phyloP scores from a whole-genome alignment of 1,140 invertebrate species.

The Archegozetes longisetosus region DNA sequence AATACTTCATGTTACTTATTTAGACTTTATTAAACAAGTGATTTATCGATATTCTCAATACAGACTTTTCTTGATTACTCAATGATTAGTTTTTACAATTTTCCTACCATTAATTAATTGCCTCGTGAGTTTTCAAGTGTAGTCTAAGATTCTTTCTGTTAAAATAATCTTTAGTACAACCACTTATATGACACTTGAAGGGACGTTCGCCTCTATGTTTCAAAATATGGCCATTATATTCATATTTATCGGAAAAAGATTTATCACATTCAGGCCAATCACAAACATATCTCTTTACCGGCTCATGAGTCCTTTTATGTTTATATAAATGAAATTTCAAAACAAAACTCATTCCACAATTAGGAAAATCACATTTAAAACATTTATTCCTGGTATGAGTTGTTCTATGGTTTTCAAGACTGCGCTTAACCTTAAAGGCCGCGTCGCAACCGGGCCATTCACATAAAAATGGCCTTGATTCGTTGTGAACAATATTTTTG shows the following conservation, averaged over 20 bases:
- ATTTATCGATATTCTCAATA: too few relatives aligned
- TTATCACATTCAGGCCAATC: conserved; percentile 82
- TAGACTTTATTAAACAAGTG: too few relatives aligned
- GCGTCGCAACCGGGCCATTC: conserved; percentile 82
- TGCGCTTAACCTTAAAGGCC: conserved; percentile 14
- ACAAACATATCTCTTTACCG: conserved; percentile 53
- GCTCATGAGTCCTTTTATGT: neutral
- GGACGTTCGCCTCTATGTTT: conserved; percentile 19
- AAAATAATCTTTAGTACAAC: conserved; percentile 1
- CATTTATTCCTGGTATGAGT: conserved; percentile 17
- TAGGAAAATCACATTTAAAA: conserved; percentile 14
- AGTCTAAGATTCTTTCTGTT: neutral
- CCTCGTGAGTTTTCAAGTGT: neutral
- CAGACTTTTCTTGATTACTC: too few relatives aligned
- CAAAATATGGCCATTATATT: conserved; percentile 11
- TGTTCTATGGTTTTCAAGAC: conserved; percentile 10
- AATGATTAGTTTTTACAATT: too few relatives aligned
- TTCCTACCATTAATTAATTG: too few relatives aligned
- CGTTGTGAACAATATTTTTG: conserved; percentile 4
- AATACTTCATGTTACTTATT: too few relatives aligned
- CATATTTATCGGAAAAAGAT: conserved; percentile 12
- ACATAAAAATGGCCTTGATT: conserved; percentile 52
- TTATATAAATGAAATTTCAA: neutral
- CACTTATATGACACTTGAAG: conserved; percentile 12
- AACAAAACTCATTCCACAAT: conserved; percentile 2